Conservation (phyloP, 2,888 invertebrate genomes). For the Desoria tigrina region DNA sequence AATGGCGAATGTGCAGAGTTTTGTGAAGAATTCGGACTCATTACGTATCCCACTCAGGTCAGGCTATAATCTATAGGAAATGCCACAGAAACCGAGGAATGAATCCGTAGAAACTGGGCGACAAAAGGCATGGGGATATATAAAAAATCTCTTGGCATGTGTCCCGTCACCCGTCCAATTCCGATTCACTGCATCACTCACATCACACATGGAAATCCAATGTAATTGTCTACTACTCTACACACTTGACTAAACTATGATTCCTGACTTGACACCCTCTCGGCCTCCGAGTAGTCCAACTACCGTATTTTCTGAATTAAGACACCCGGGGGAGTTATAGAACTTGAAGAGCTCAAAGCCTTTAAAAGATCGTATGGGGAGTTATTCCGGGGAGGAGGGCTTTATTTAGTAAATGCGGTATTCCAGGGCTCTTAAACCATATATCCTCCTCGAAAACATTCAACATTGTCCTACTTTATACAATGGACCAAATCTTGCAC, state of each 20-base stretch:
- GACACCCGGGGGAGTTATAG: no score
- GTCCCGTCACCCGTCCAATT: constrained; percentile 24
- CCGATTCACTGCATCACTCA: constrained; percentile 18
- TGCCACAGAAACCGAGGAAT: constrained; percentile 9
- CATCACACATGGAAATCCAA: constrained; percentile 23
- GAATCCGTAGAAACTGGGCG: neutral
- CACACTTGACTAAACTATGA: constrained; percentile 2
- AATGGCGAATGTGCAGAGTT: no score
- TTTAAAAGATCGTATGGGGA: no score
- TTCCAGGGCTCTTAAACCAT: no score
- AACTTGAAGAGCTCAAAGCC: no score
- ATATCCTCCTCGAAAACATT: no score
- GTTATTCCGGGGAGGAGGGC: no score
- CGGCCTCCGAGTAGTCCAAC: neutral
- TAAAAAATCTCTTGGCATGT: constrained; percentile 12
- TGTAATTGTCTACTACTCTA: constrained; percentile 12
- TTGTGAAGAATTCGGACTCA: constrained; percentile 6
- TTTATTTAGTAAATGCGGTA: no score
- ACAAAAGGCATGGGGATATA: neutral
- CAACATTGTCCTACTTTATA: no score
- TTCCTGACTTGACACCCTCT: constrained; percentile 7
- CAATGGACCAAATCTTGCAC: no score
- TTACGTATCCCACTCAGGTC: constrained; percentile 13
- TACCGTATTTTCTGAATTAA: no score
- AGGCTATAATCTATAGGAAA: constrained; percentile 4